Percentiles rank a stretch among this genome's conserved stretches.
These are phyloP conservation scores for Euthynnus affinis DNA, from an alignment of 2,797 vertebrate species.

Conservation along the genomic window DNA sequence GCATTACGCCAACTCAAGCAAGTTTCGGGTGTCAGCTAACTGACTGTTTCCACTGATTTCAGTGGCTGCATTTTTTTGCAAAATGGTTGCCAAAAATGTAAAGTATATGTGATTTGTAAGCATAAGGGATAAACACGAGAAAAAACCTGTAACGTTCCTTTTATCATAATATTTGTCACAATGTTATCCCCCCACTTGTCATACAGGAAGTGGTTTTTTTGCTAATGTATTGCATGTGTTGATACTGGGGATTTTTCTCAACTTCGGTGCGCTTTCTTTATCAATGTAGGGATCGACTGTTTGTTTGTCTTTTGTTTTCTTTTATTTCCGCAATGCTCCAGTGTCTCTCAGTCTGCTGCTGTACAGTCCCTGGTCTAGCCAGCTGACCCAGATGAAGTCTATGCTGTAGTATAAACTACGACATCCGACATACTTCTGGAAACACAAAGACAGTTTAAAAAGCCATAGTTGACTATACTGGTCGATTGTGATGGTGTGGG, in stretches of 20 bases:
- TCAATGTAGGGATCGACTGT: background rate
- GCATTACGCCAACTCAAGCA: background rate
- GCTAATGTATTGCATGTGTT: background rate
- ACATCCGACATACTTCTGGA: background rate
- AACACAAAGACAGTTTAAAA: slow-evolving; percentile 12
- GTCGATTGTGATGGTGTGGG: slow-evolving; percentile 26
- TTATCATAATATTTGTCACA: background rate
- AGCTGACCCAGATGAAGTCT: background rate
- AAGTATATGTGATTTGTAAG: background rate
- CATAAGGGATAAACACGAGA: background rate
- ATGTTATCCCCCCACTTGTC: background rate
- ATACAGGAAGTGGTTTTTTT: background rate
- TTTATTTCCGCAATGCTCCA: background rate
- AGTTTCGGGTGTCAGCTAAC: background rate
- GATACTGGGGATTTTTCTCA: background rate
- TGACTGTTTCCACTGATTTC: too few relatives aligned
- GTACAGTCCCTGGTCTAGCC: background rate
- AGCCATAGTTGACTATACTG: background rate
- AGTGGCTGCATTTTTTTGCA: too few relatives aligned
- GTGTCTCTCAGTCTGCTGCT: background rate
- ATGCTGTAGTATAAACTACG: background rate
- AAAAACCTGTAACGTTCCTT: background rate
- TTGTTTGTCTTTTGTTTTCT: slow-evolving; percentile 7
- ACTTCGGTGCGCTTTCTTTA: slow-evolving; percentile 10
- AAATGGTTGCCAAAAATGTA: background rate